Evolutionary conservation across 2,888 invertebrate genomes (phyloP), one percentile per base, ranked within the genome.

Genomic region (Bhutanitis thaidina): DNA sequence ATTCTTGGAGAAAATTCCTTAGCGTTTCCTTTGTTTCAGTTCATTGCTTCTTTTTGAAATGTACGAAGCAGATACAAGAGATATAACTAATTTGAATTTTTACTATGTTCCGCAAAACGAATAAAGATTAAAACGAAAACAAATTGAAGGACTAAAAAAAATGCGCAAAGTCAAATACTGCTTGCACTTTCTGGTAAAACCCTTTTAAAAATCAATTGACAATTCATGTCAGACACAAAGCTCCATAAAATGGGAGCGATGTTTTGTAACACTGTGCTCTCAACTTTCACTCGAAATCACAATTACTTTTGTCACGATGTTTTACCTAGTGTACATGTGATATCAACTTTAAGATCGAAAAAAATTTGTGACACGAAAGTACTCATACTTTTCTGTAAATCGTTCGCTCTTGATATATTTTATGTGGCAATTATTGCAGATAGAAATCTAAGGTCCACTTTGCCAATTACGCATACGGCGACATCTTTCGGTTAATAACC

Each of bases 241-340:
- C 29, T 13, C 14, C 14, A 36, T 39, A 15, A 41, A 49, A 48
- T 32, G 25, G 14, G 27, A 34, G 34, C 25, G 41, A 14, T n/a
- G 37, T 20, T 16, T 36, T 37, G 36, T 49, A 14, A 37, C 30
- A 25, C 41, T 49, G 43, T 43, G 43, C 9, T 16, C 41, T 10
- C 30, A 43, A 43, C 49, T 49, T 49, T 49, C 43, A 49, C 49
- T 49, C 13, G 37, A 30, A 49, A 37, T 37, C 37, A 49, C 49
- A 49, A 49, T 43, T 20, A 30, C 10, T 43, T 27, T 9, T 36
- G 25, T 10, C 27, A 12, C 32, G 10, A 32, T 32, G 12, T n/a
- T n/a, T 27, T 8, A 27, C 27, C 27, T 8, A 20, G 20, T 27
- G 27, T 27, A 1, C 8, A 8, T 27, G 5, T 8, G 27, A 27